Evolutionary conservation across 2,888 invertebrate genomes (phyloP).

Genomic region (Drosophila emarginata): DNA sequence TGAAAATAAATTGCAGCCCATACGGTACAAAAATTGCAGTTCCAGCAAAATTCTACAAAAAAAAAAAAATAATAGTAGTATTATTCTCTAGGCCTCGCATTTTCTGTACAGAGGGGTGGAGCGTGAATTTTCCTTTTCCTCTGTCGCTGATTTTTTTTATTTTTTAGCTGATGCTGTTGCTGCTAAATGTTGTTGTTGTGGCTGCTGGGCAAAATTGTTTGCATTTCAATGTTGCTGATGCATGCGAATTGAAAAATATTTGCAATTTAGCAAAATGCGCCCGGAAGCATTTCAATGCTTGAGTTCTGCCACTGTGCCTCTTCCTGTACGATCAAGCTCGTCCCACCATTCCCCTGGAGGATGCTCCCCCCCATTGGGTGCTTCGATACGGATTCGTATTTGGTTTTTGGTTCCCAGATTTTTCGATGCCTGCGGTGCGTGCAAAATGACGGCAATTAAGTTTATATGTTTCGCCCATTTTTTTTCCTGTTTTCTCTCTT

Average conservation of each 20-base stretch:
- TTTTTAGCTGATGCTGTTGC: constrained; percentile 1
- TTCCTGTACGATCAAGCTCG: background rate
- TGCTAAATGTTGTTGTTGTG: constrained; percentile 37
- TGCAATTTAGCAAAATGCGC: constrained; percentile 76
- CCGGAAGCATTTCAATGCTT: constrained; percentile 63
- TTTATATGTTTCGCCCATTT: constrained; percentile 17
- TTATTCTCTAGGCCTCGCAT: background rate
- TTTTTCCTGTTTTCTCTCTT: constrained; percentile 8
- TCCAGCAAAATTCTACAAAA: constrained; percentile 19
- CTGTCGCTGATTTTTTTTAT: background rate
- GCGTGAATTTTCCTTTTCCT: constrained; percentile 7
- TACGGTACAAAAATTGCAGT: constrained; percentile 52
- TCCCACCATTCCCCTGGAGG: background rate
- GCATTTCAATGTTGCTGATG: constrained; percentile 67
- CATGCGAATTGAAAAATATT: constrained; percentile 76
- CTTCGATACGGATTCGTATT: constrained; percentile 49
- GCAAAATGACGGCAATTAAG: constrained; percentile 71
- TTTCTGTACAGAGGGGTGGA: background rate
- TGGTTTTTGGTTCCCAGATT: constrained; percentile 39
- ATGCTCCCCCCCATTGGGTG: constrained; percentile 14
- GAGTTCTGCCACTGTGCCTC: constrained; percentile 11
- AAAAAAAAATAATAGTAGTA: background rate
- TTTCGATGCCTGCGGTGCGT: constrained; percentile 51
- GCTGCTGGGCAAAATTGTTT: constrained; percentile 71
- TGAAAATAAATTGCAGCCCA: constrained; percentile 68